phyloP scores from a whole-genome alignment of 2,888 invertebrate genomes.

The Metallyticus violacea region DNA sequence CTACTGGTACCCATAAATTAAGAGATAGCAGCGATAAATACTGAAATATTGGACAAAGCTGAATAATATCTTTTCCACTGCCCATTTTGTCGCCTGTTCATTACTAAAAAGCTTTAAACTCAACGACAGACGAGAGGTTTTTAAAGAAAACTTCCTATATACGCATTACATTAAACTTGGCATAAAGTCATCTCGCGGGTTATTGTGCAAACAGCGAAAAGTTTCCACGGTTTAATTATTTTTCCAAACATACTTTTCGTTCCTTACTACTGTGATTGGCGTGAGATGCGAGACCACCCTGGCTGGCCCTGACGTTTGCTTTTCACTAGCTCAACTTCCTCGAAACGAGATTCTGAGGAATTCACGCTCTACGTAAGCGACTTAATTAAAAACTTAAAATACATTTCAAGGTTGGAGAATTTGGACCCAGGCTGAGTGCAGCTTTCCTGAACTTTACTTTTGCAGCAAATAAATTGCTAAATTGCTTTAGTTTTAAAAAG shows the following conservation, averaged over 20 bases:
- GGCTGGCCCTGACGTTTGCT: constrained; percentile 9
- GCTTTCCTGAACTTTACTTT: neutral
- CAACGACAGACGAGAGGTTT: neutral
- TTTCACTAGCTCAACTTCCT: constrained; percentile 8
- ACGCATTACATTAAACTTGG: neutral
- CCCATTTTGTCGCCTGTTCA: neutral
- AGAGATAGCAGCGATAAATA: too few relatives aligned
- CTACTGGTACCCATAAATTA: too few relatives aligned
- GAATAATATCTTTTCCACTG: neutral
- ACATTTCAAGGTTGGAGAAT: neutral
- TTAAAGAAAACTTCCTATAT: neutral
- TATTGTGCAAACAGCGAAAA: neutral
- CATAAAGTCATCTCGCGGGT: neutral
- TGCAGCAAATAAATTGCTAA: neutral
- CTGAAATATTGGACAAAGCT: too few relatives aligned
- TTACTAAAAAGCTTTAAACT: neutral
- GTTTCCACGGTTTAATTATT: constrained; percentile 4
- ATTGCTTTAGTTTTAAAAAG: neutral
- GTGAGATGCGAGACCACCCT: neutral
- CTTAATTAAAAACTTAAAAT: constrained; percentile 18
- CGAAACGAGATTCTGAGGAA: constrained; percentile 13
- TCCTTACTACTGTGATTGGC: neutral
- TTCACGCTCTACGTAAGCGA: constrained; percentile 8
- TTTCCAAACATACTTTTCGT: neutral
- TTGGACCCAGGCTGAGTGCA: neutral